phyloP scores from a whole-genome alignment of 1,140 invertebrate species.

The Paraescarpia echinospica region DNA sequence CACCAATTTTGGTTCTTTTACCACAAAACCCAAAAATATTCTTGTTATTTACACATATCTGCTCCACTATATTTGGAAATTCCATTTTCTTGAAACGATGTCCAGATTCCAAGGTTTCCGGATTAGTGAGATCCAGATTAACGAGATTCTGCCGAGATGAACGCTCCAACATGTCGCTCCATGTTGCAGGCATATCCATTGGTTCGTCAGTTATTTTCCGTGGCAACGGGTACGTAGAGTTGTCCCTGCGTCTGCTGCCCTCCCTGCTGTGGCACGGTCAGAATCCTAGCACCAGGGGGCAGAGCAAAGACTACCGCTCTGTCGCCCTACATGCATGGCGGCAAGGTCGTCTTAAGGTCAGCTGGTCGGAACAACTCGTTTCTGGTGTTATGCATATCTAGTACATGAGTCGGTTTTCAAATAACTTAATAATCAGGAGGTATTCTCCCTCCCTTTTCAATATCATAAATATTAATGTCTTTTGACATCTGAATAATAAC shows the following conservation, averaged over 20 bases:
- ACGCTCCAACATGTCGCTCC: neutral
- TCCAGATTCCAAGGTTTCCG: neutral
- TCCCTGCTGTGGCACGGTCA: conserved; percentile 90
- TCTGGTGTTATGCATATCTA: too few species aligned
- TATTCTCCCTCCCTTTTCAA: too few species aligned
- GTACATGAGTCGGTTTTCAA: too few species aligned
- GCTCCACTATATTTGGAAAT: conserved; percentile 7
- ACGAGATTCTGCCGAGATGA: neutral
- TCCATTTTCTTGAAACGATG: neutral
- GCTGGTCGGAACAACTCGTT: conserved; percentile 34
- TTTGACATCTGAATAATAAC: too few species aligned
- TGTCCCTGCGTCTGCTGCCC: conserved; percentile 69
- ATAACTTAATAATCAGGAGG: too few species aligned
- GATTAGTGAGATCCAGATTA: too few species aligned
- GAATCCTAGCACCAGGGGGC: conserved; percentile 64
- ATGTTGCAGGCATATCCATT: neutral
- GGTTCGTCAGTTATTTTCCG: conserved; percentile 47
- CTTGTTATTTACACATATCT: too few species aligned
- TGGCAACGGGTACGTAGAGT: conserved; percentile 84
- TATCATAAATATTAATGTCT: too few species aligned
- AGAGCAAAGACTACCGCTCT: conserved; percentile 72
- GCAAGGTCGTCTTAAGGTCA: conserved; percentile 60
- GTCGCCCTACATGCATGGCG: conserved; percentile 60
- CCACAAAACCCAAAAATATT: too few species aligned
- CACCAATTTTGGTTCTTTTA: too few species aligned